Base-by-base conservation (phyloP, 2,888 invertebrate genomes). In the Plagodis pulveraria region DNA sequence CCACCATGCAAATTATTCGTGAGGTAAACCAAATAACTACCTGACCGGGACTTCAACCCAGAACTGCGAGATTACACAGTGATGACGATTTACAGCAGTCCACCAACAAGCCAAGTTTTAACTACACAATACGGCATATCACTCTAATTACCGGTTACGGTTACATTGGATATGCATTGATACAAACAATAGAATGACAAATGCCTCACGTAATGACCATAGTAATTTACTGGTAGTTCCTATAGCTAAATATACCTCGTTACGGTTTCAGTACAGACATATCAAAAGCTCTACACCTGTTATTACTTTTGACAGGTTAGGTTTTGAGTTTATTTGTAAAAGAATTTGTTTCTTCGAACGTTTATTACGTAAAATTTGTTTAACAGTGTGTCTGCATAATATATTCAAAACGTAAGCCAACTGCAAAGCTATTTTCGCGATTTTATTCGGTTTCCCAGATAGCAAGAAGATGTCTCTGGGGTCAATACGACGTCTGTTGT, bases 121-220 rank as follows among this genome's bases (percentile, higher is more conserved):
- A 47, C 9, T 38, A 36, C 22, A 12, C 8, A 10, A 40, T 22
- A 48, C 1, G 36, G 38, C 36, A 11, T 11, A 40, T 9, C 22
- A 22, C 48, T 48, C 10, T 40, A 38, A 48, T 48, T 48, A 48
- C 36, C 35, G n/a, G n/a, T n/a, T n/a, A n/a, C 36, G n/a, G 35
- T 7, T 36, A 48, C 36, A 10, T 45, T 45, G 45, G n/a, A 33
- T 6, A 12, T 12, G n/a, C 7, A 34, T 44, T 22, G 22, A 1
- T 9, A 36, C 48, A 49, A 40, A 40, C 40, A 10, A n/a, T 38
- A 40, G 10, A 38, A 48, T 12, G 48, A 40, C 48, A 40, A 48
- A 38, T 38, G 36, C 48, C 22, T 38, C 22, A n/a, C 34, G 12
- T 45, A 47, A 9, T 22, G 11, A 5, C 4, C 5, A 38, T 48